Percentiles rank a stretch among this genome's conserved stretches.
Evolutionary conservation across 1,140 invertebrate species (phyloP).

Genomic region (Drosophila lacertosa): DNA sequence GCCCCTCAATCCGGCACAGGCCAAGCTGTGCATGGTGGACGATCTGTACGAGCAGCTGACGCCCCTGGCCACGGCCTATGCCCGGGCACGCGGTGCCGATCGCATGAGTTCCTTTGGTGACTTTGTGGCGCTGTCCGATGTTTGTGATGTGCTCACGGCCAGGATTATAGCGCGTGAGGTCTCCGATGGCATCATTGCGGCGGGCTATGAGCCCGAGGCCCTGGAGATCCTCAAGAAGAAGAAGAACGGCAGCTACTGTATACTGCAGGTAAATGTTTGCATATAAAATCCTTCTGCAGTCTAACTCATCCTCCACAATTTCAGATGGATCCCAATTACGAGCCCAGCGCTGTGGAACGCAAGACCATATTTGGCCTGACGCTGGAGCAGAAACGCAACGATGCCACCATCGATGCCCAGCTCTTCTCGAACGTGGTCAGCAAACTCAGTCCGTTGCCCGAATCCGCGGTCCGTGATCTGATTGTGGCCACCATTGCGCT

Average conservation of each 20-base stretch:
- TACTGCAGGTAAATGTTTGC: constrained; percentile 87
- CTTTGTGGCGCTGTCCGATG: constrained; percentile 97
- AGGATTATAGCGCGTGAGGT: constrained; percentile 91
- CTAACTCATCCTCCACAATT: background rate
- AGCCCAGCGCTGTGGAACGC: constrained; percentile 91
- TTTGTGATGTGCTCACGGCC: constrained; percentile 94
- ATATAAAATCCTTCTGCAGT: background rate
- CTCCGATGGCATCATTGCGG: constrained; percentile 98
- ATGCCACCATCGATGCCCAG: constrained; percentile 91
- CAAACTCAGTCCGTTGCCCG: constrained; percentile 88
- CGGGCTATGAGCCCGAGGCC: constrained; percentile 93
- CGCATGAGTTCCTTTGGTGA: constrained; percentile 99
- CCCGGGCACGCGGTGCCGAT: constrained; percentile 97
- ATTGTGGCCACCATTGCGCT: constrained; percentile 98
- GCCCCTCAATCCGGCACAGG: constrained; percentile 89
- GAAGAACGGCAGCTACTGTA: constrained; percentile 96
- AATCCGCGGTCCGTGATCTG: constrained; percentile 93
- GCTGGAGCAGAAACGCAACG: constrained; percentile 96
- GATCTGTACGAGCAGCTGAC: constrained; percentile 91
- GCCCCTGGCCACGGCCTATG: constrained; percentile 97
- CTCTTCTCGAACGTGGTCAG: constrained; percentile 95
- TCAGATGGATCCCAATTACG: constrained; percentile 95
- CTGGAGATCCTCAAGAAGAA: constrained; percentile 96
- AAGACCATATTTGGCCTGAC: constrained; percentile 96
- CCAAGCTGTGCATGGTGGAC: constrained; percentile 96